A percentile compares a stretch with the other conserved stretches of the same genome.
Evolutionary conservation across 1,140 invertebrate species (phyloP).

Genomic region (Tetramorium alpestre): DNA sequence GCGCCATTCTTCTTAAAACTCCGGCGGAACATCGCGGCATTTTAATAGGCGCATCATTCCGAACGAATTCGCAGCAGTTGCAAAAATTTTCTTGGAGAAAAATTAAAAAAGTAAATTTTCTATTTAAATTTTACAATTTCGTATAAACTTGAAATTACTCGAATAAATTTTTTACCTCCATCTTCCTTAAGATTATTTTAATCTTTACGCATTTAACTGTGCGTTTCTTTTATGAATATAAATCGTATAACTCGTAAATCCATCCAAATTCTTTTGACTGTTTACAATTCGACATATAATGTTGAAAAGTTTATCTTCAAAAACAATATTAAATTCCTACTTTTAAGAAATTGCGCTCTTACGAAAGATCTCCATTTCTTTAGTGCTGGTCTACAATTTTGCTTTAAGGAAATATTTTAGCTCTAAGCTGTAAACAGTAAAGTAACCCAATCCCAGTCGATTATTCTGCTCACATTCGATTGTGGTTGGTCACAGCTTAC

Average conservation of each 20-base stretch:
- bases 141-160: neutral
- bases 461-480: too few species aligned
- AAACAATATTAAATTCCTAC: neutral
- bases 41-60: constrained; percentile 61
- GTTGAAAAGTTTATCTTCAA: neutral
- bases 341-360: neutral
- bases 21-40: constrained; percentile 43
- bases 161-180: neutral
- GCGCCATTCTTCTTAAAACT: neutral
- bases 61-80: constrained; percentile 17
- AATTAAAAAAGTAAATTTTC: neutral
- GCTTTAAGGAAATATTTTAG: too few species aligned
- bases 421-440: too few species aligned
- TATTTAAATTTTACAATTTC: neutral
- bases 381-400: too few species aligned
- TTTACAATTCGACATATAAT: too few species aligned
- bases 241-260: neutral
- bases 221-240: neutral
- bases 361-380: neutral
- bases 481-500: too few species aligned
- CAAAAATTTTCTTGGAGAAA: neutral
- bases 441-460: too few species aligned
- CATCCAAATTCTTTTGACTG: neutral
- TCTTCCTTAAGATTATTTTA: neutral
- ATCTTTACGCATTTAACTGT: neutral